phyloP scores from a whole-genome alignment of 2,113 vertebrate genomes.

The Chaenogobius annularis region DNA sequence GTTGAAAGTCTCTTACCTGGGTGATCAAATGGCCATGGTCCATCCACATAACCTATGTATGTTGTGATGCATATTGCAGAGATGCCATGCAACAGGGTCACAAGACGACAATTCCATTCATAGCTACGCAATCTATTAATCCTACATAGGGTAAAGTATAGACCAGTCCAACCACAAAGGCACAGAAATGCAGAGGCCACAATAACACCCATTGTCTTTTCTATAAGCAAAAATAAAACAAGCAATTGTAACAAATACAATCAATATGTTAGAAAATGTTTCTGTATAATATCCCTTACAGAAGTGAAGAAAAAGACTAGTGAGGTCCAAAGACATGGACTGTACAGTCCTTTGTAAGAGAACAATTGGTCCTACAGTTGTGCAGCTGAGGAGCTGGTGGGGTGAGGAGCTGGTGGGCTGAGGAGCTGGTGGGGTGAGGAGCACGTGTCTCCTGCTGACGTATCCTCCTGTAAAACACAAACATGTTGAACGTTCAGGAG shows the following conservation, averaged over 20 bases:
- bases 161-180: constrained; percentile 84
- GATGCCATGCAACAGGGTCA: constrained; percentile 89
- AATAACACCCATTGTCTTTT: constrained; percentile 79
- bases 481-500: not conserved
- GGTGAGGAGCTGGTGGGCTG: constrained; percentile 53
- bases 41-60: constrained; percentile 93
- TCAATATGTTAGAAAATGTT: constrained; percentile 18
- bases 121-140: constrained; percentile 77
- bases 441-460: constrained; percentile 64
- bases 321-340: constrained; percentile 49
- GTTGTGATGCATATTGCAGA: constrained; percentile 87
- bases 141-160: constrained; percentile 85
- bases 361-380: constrained; percentile 70
- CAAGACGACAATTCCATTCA: constrained; percentile 96
- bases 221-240: constrained; percentile 35
- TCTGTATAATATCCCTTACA: constrained; percentile 60
- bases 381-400: constrained; percentile 56
- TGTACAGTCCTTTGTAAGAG: constrained; percentile 63
- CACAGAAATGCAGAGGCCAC: constrained; percentile 80
- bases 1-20: constrained; percentile 78
- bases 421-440: constrained; percentile 51
- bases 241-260: constrained; percentile 18
- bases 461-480: constrained; percentile 18
- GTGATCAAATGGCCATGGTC: constrained; percentile 92
- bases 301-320: constrained; percentile 45